Evolutionary conservation across 1,140 invertebrate genomes (phyloP).

Genomic region (Leptopilina boulardi): DNA sequence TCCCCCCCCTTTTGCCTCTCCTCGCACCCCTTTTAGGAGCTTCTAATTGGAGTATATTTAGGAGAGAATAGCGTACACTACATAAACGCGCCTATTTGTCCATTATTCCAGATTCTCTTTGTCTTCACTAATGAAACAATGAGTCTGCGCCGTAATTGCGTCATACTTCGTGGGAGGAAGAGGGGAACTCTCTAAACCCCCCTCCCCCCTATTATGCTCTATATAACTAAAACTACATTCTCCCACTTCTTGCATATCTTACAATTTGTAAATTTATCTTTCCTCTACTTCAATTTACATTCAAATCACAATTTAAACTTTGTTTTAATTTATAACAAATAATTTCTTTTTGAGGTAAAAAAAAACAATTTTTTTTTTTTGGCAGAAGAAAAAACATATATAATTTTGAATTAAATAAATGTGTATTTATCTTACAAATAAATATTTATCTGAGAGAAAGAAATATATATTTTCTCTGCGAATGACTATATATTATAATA

Average conservation of each 20-base stretch:
- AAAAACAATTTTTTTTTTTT: too few species aligned
- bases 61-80: slow-evolving; percentile 69
- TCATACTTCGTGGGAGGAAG: too few species aligned
- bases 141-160: slow-evolving; percentile 75
- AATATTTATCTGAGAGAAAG: too few species aligned
- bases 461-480: too few species aligned
- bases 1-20: too few species aligned
- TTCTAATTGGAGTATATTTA: slow-evolving; percentile 75
- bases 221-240: slow-evolving; percentile 7
- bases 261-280: slow-evolving; percentile 2
- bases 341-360: neutral
- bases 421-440: too few species aligned
- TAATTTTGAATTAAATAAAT: too few species aligned
- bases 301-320: neutral
- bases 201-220: slow-evolving; percentile 50
- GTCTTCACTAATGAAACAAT: slow-evolving; percentile 76
- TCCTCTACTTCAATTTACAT: neutral
- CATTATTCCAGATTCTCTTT: slow-evolving; percentile 77
- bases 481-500: too few species aligned
- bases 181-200: slow-evolving; percentile 54
- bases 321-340: neutral
- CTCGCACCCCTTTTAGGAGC: too few species aligned
- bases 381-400: too few species aligned
- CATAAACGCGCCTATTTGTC: slow-evolving; percentile 76
- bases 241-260: slow-evolving; percentile 18